phyloP scores from a whole-genome alignment of 2,113 vertebrate species.

The Gymnogyps californianus region DNA sequence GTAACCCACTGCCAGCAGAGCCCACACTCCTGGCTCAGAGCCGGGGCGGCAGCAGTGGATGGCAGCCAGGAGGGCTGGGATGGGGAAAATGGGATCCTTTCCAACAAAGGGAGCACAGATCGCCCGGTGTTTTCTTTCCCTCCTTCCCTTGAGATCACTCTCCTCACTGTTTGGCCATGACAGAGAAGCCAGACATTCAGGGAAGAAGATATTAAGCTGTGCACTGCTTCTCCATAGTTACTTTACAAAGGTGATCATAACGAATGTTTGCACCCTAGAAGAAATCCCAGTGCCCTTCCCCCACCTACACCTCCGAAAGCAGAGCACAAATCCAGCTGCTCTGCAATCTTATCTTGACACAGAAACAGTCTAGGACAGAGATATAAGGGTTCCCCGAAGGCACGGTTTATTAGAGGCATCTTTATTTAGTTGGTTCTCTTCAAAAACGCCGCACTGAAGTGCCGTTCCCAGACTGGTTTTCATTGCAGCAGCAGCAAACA shows the following conservation, averaged over 20 bases:
- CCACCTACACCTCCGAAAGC: background rate
- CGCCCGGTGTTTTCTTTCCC: background rate
- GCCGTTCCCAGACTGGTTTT: background rate
- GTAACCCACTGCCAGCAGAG: accelerated
- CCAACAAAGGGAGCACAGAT: background rate
- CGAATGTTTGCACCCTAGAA: background rate
- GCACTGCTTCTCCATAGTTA: background rate
- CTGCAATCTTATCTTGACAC: constrained; percentile 5
- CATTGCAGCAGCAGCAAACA: background rate
- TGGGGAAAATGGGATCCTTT: background rate
- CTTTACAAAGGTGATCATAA: background rate
- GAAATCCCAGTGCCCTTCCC: background rate
- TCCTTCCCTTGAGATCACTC: background rate
- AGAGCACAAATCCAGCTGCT: constrained; percentile 6
- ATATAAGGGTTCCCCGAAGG: background rate
- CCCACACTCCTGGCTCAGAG: accelerated
- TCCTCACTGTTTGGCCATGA: accelerated
- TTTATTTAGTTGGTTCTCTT: background rate
- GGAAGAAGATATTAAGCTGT: background rate
- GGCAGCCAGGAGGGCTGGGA: background rate
- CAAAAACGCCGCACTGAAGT: background rate
- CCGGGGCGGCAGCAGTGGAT: accelerated
- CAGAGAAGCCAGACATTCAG: background rate
- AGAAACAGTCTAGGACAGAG: constrained; percentile 18
- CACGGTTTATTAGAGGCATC: constrained; percentile 40